phyloP scores from a whole-genome alignment of 2,797 vertebrate species.

The Catamblyrhynchus diadema region DNA sequence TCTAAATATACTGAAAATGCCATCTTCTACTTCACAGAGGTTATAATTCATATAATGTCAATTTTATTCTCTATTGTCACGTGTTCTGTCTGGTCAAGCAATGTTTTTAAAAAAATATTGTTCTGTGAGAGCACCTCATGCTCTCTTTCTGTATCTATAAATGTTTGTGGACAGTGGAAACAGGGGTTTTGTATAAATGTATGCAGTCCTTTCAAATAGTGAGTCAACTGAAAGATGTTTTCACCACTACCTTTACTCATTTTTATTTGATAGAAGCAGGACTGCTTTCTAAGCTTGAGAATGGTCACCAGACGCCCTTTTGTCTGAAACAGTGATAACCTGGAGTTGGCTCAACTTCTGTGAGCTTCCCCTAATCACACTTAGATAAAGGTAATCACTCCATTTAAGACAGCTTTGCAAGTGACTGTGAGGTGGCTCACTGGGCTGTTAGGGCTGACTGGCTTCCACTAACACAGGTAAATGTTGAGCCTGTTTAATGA shows the following conservation, averaged over 20 bases:
- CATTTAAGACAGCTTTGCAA: background rate
- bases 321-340: background rate
- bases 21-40: background rate
- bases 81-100: background rate
- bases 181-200: fast-evolving
- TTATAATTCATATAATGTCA: background rate
- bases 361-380: background rate
- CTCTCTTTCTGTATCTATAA: background rate
- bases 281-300: background rate
- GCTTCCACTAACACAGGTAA: background rate
- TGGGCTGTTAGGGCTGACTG: background rate
- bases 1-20: background rate
- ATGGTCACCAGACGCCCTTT: background rate
- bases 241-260: background rate
- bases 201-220: background rate
- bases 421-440: background rate
- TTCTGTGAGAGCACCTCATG: background rate
- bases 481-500: background rate
- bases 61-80: background rate
- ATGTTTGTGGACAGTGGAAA: background rate
- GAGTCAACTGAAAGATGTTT: background rate
- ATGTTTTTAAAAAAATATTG: background rate
- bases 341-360: background rate
- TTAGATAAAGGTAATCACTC: background rate
- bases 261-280: background rate